Percentiles rank a stretch among this genome's conserved stretches.
Evolutionary conservation across 2,797 vertebrate species (phyloP).

Genomic region (Catamblyrhynchus diadema): DNA sequence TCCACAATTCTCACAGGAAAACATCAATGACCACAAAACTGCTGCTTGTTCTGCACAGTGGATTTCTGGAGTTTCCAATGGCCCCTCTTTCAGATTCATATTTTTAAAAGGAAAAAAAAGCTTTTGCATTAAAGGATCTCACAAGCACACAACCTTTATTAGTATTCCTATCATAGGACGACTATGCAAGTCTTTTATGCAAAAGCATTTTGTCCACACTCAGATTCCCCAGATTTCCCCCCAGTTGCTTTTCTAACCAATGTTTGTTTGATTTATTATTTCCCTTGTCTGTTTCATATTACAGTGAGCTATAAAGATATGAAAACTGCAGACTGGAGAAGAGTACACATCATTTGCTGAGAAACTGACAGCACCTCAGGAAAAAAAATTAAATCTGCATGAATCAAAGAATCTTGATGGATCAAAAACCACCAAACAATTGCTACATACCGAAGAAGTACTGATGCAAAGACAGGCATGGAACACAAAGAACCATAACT

Average conservation of each 20-base stretch:
- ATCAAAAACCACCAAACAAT: background rate
- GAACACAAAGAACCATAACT: background rate
- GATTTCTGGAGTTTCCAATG: background rate
- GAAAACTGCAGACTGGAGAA: background rate
- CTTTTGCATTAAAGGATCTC: background rate
- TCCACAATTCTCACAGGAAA: background rate
- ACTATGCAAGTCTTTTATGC: background rate
- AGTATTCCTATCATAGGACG: background rate
- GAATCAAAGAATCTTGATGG: background rate
- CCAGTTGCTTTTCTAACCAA: background rate
- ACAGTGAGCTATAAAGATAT: background rate
- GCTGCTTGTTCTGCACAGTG: background rate
- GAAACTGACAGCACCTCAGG: background rate
- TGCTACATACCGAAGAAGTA: background rate
- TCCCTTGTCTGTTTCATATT: background rate
- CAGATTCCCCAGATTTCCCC: background rate
- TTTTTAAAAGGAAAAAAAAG: background rate
- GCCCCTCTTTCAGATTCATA: background rate
- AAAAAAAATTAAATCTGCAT: background rate
- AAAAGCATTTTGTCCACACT: background rate
- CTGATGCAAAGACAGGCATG: background rate
- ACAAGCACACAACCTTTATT: background rate
- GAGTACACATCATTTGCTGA: background rate
- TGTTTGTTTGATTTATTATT: background rate
- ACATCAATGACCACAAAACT: background rate